These are phyloP conservation scores for Drosophila punjabiensis DNA, from an alignment of 1,140 invertebrate genomes.

Conservation along the genomic window DNA sequence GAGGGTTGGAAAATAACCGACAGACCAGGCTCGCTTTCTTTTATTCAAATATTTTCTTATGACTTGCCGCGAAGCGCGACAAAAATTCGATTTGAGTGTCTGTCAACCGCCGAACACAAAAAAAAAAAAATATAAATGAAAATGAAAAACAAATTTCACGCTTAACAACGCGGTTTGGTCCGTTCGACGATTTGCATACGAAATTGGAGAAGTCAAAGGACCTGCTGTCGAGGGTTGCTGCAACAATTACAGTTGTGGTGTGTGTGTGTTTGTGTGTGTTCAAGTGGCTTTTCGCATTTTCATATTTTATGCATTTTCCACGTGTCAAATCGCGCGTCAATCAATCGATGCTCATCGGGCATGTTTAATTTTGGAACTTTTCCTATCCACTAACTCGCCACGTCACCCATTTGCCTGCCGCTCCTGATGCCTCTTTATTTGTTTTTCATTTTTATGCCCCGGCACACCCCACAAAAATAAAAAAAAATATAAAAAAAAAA, in stretches of 20 bases:
- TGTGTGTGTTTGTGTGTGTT: constrained; percentile 22
- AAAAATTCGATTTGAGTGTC: constrained; percentile 81
- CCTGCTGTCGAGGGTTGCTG: constrained; percentile 64
- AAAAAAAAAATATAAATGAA: constrained; percentile 26
- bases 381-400: constrained; percentile 68
- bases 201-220: constrained; percentile 60
- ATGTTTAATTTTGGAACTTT: constrained; percentile 82
- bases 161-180: constrained; percentile 77
- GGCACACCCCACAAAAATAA: constrained; percentile 57
- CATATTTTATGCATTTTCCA: constrained; percentile 79
- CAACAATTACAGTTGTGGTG: constrained; percentile 73
- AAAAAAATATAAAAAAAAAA: constrained; percentile 11
- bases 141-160: constrained; percentile 83
- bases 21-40: constrained; percentile 38
- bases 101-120: constrained; percentile 48
- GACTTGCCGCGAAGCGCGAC: constrained; percentile 55
- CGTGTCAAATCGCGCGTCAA: constrained; percentile 84
- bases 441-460: constrained; percentile 77
- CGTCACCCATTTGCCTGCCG: background rate
- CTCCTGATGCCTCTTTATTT: constrained; percentile 70
- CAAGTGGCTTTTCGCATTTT: constrained; percentile 43
- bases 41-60: constrained; percentile 83
- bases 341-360: constrained; percentile 69
- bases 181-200: constrained; percentile 77
- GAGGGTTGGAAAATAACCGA: constrained; percentile 19